A percentile compares a stretch with the other conserved stretches of the same genome.
These are phyloP conservation scores for Eurypyga helias DNA, from an alignment of 2,113 vertebrate species.

Conservation along the genomic window DNA sequence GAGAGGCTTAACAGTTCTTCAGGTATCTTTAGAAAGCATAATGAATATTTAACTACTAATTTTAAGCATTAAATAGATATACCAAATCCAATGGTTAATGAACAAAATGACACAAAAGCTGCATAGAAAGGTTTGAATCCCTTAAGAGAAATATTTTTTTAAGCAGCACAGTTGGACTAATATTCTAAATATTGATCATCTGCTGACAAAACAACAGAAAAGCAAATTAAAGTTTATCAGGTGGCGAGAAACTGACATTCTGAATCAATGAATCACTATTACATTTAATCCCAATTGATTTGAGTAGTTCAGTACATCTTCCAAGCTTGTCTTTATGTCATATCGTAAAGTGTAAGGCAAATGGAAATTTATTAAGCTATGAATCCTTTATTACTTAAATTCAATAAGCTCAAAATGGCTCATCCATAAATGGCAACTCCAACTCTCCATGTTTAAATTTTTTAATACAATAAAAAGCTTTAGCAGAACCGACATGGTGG, in stretches of 20 bases:
- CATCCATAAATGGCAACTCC: constrained; percentile 9
- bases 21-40: not conserved
- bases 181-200: constrained; percentile 47
- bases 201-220: constrained; percentile 44
- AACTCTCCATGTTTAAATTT: not conserved
- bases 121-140: not conserved
- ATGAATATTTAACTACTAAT: not conserved
- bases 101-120: not conserved
- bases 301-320: constrained; percentile 22
- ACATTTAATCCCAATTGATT: constrained; percentile 44
- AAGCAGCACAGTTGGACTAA: not conserved
- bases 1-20: not conserved
- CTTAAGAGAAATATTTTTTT: not conserved
- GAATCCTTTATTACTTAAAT: constrained; percentile 60
- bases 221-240: constrained; percentile 55
- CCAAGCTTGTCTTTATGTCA: constrained; percentile 18
- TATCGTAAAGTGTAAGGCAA: not conserved
- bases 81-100: not conserved
- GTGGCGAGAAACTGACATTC: not conserved
- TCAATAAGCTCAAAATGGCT: constrained; percentile 43
- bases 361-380: constrained; percentile 64
- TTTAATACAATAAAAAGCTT: not conserved
- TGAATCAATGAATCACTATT: constrained; percentile 47
- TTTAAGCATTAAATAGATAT: not conserved
- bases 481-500: fast-evolving